Conservation (phyloP, 1,140 invertebrate genomes). For the Hermetia illucens region DNA sequence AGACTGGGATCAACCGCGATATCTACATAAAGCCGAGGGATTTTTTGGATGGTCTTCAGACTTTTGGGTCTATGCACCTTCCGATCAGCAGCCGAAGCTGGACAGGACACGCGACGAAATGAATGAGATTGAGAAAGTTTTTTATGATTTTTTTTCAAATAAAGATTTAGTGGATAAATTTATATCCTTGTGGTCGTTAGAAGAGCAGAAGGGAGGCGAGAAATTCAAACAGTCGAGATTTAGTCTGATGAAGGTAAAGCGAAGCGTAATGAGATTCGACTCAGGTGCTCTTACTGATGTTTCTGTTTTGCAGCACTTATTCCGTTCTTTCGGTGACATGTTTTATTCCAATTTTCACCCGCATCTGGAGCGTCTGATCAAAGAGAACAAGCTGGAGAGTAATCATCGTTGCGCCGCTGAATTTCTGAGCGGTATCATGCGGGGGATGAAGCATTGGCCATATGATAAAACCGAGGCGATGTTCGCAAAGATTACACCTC, state of each 20-base stretch:
- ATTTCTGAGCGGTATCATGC: slow-evolving; percentile 58
- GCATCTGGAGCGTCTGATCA: slow-evolving; percentile 50
- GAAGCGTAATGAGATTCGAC: too few species aligned
- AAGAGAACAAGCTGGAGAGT: slow-evolving; percentile 54
- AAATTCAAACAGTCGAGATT: slow-evolving; percentile 55
- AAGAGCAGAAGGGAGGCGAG: slow-evolving; percentile 76
- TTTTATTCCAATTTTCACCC: slow-evolving; percentile 45
- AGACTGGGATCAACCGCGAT: slow-evolving; percentile 60
- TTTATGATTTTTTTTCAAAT: slow-evolving; percentile 57
- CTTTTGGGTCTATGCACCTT: slow-evolving; percentile 43
- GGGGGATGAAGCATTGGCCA: slow-evolving; percentile 72
- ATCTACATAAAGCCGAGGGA: slow-evolving; percentile 56
- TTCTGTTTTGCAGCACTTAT: slow-evolving; percentile 43
- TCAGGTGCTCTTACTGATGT: too few species aligned
- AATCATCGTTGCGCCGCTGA: slow-evolving; percentile 75
- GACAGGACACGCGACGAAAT: slow-evolving; percentile 34
- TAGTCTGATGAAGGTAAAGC: slow-evolving; percentile 57
- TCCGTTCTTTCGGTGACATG: slow-evolving; percentile 60
- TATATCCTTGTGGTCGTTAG: slow-evolving; percentile 60
- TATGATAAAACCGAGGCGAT: slow-evolving; percentile 45
- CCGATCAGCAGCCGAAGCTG: slow-evolving; percentile 42
- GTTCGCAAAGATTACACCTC: slow-evolving; percentile 41
- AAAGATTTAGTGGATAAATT: slow-evolving; percentile 55
- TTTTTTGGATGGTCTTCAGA: slow-evolving; percentile 71
- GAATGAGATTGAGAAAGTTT: slow-evolving; percentile 41